Conservation (phyloP, 2,888 invertebrate species). For the Bhutanitis thaidina region DNA sequence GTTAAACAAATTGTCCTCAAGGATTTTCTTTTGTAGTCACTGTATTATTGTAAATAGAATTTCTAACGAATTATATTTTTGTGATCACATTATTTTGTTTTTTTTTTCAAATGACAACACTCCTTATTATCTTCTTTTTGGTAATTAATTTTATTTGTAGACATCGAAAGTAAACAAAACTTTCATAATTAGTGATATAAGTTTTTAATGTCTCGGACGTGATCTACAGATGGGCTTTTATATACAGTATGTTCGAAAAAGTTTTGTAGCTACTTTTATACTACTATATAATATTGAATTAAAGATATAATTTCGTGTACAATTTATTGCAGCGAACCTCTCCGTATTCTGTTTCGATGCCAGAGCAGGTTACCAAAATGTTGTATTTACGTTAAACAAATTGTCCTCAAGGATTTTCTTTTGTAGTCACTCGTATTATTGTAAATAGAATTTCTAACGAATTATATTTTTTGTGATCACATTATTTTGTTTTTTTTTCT, state of each 20-base stretch:
- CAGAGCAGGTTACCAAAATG: constrained; percentile 33
- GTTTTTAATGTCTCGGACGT: too few relatives aligned
- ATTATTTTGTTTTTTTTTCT: constrained; percentile 30
- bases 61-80: constrained; percentile 73
- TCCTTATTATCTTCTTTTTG: too few relatives aligned
- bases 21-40: constrained; percentile 42
- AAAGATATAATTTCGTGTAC: background rate
- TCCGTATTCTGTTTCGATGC: constrained; percentile 17
- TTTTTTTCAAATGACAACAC: too few relatives aligned
- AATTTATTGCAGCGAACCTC: constrained; percentile 7
- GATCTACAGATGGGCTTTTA: background rate
- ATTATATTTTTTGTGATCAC: constrained; percentile 73
- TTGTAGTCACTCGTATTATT: constrained; percentile 50
- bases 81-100: constrained; percentile 47
- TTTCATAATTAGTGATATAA: too few relatives aligned
- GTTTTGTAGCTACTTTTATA: constrained; percentile 5
- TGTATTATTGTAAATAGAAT: constrained; percentile 63
- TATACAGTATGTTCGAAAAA: constrained; percentile 3
- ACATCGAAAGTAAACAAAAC: too few relatives aligned
- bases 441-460: constrained; percentile 69
- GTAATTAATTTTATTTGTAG: too few relatives aligned
- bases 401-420: constrained; percentile 27
- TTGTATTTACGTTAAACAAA: constrained; percentile 25
- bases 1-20: constrained; percentile 23
- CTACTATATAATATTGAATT: background rate